Evolutionary conservation across 1,140 invertebrate genomes (phyloP).

Genomic region (Anoplophora glabripennis): DNA sequence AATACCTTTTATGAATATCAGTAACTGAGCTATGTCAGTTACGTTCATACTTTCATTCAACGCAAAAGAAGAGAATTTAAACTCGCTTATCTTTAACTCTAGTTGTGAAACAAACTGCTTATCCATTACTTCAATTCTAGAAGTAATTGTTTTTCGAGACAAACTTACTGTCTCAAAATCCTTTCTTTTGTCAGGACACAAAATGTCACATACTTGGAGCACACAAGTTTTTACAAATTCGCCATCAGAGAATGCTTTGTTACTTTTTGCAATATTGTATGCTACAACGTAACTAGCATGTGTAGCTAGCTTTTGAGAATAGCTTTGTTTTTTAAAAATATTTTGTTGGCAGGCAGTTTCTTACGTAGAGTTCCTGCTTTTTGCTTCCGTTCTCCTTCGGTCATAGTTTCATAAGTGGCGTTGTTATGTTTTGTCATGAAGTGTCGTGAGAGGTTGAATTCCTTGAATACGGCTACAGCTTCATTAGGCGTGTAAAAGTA

Average conservation of each 20-base stretch:
- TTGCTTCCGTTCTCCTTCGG: neutral
- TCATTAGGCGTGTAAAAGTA: neutral
- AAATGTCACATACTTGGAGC: conserved; percentile 33
- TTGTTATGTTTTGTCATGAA: conserved; percentile 6
- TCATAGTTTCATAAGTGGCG: no score
- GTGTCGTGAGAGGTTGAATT: conserved; percentile 1
- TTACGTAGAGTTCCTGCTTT: neutral
- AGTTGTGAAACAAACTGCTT: conserved; percentile 26
- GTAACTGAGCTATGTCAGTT: conserved; percentile 34
- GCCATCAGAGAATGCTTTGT: conserved; percentile 41
- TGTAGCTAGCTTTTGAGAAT: no score
- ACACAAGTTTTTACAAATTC: conserved; percentile 42
- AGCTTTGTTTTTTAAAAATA: no score
- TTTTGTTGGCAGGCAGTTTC: no score
- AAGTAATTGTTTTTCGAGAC: conserved; percentile 38
- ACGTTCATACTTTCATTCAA: conserved; percentile 43
- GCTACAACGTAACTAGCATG: conserved; percentile 32
- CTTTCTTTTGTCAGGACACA: conserved; percentile 36
- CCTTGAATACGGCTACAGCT: neutral
- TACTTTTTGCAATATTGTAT: conserved; percentile 36
- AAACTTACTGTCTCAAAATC: conserved; percentile 32
- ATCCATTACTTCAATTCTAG: conserved; percentile 37
- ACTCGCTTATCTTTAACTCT: conserved; percentile 23
- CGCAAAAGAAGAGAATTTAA: conserved; percentile 41
- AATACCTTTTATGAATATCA: conserved; percentile 40